Evolutionary conservation across 2,888 invertebrate genomes (phyloP).

Genomic region (Acleris holmiana): DNA sequence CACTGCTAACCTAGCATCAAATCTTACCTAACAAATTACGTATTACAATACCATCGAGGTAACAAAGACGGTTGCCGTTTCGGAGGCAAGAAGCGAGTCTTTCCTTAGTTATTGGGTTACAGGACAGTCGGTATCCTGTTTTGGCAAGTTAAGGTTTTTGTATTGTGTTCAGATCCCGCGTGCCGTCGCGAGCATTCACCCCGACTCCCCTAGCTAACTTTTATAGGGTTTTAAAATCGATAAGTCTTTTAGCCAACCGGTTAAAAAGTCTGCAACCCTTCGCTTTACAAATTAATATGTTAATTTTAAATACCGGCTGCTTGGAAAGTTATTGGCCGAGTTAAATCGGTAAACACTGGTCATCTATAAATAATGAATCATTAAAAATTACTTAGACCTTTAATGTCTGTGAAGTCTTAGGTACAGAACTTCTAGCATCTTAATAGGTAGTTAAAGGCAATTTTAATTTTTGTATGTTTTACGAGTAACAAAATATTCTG

Average conservation of each 20-base stretch:
- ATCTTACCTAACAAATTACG: neutral
- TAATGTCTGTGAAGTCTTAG: too few species aligned
- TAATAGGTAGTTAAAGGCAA: too few species aligned
- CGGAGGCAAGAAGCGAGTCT: neutral
- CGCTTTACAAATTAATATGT: neutral
- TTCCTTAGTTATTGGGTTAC: neutral
- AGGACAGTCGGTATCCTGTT: slow-evolving; percentile 61
- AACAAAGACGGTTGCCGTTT: neutral
- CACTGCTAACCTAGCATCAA: slow-evolving; percentile 11
- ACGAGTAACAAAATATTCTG: too few species aligned
- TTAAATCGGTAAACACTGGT: too few species aligned
- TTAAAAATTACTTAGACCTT: too few species aligned
- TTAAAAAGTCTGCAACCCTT: slow-evolving; percentile 16
- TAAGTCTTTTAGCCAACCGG: slow-evolving; percentile 45
- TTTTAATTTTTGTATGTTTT: too few species aligned
- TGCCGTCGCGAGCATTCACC: slow-evolving; percentile 71
- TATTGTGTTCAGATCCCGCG: slow-evolving; percentile 54
- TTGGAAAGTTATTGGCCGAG: too few species aligned
- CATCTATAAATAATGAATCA: too few species aligned
- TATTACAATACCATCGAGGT: neutral
- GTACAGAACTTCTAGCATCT: too few species aligned
- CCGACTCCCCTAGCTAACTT: slow-evolving; percentile 60
- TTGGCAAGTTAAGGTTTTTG: slow-evolving; percentile 60
- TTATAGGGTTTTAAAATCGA: slow-evolving; percentile 78
- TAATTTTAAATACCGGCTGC: neutral